Conservation (phyloP, 2,113 vertebrate genomes). For the Pica pica region DNA sequence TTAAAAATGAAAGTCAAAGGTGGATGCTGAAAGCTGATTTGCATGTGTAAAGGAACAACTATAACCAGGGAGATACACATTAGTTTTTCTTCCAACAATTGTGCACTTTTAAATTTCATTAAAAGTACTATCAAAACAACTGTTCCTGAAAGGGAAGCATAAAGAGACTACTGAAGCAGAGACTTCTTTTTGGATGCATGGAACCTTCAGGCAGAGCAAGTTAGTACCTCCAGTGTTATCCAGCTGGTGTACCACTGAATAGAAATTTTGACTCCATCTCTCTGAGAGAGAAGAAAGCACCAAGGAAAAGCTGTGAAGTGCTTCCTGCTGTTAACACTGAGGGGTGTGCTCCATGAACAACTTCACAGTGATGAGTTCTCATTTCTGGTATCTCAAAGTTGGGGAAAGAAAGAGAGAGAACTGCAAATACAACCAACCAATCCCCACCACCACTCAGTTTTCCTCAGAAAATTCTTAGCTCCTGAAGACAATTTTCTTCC, state of each 20-base stretch:
- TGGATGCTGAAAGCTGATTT: neutral
- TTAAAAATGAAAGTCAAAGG: rapidly evolving
- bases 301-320: neutral
- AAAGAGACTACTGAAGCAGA: neutral
- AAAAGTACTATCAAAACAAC: neutral
- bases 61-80: neutral
- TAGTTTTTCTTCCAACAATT: neutral
- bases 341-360: neutral
- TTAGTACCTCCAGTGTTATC: neutral
- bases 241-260: neutral
- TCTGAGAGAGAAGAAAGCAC: neutral
- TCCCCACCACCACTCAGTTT: neutral
- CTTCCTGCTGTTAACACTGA: neutral
- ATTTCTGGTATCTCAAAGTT: neutral
- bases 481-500: neutral
- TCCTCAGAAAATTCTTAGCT: neutral
- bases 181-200: neutral
- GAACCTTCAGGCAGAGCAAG: neutral
- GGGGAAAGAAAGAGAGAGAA: neutral
- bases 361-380: neutral
- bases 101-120: neutral
- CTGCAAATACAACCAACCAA: neutral
- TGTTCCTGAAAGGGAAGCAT: neutral
- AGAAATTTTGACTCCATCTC: neutral
- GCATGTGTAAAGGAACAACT: neutral